Conservation (phyloP, 2,797 vertebrate genomes). For the Brachyrhaphis roseni region DNA sequence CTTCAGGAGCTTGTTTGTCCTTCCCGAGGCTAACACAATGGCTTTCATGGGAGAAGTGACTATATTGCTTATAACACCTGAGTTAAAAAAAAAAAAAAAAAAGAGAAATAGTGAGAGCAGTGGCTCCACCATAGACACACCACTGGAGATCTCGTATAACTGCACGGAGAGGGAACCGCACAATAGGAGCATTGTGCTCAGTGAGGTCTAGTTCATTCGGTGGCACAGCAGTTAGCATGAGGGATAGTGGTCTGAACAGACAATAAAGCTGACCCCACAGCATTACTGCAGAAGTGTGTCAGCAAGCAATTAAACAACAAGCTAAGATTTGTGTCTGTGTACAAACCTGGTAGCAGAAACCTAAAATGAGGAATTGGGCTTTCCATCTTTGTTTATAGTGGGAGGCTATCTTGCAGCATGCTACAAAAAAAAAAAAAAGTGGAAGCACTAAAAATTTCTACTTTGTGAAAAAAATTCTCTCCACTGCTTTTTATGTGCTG, state of each 20-base stretch:
- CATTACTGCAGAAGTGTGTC: conserved; percentile 13
- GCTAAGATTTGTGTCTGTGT: not conserved
- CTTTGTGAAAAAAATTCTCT: conserved; percentile 3
- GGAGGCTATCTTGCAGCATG: conserved; percentile 4
- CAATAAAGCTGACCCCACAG: conserved; percentile 20
- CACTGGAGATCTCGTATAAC: conserved; percentile 12
- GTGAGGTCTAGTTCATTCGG: conserved; percentile 6
- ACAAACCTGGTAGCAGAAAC: not conserved
- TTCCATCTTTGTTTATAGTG: conserved; percentile 10
- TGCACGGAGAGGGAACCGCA: not conserved
- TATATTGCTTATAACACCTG: conserved; percentile 1
- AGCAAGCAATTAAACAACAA: conserved; percentile 23
- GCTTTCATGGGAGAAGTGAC: conserved; percentile 8
- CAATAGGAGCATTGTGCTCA: conserved; percentile 27
- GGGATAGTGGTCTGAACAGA: conserved; percentile 30
- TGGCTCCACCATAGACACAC: not conserved
- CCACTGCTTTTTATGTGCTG: conserved; percentile 14
- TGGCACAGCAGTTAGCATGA: conserved; percentile 29
- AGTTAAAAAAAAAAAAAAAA: not conserved
- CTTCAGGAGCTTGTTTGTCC: conserved; percentile 27
- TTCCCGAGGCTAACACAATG: conserved; percentile 6
- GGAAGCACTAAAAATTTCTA: not conserved
- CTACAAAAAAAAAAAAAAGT: not conserved
- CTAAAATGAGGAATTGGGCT: conserved; percentile 26
- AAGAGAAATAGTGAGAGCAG: conserved; percentile 5